Evolutionary conservation across 2,797 vertebrate species (phyloP).

Genomic region (Telmatherina bonti): DNA sequence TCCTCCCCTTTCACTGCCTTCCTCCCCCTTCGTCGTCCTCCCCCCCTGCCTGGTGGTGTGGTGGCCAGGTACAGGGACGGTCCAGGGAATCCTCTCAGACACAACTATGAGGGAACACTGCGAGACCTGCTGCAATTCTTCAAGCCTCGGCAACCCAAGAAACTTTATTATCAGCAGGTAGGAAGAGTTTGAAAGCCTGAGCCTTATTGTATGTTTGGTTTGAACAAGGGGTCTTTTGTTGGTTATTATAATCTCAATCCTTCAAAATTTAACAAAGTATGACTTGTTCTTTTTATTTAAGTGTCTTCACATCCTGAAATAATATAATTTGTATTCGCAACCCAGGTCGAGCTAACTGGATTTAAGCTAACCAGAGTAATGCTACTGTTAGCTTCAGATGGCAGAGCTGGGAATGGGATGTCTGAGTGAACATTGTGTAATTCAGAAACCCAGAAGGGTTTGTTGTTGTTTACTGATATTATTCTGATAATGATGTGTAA

Average conservation of each 20-base stretch:
- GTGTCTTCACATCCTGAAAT: not conserved
- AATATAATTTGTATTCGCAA: not conserved
- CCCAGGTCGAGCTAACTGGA: not conserved
- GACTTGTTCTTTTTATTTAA: not conserved
- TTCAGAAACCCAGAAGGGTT: not conserved
- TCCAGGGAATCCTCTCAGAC: slow-evolving; percentile 99
- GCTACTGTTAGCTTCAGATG: not conserved
- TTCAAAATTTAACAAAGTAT: too few relatives aligned
- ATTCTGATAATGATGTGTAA: not conserved
- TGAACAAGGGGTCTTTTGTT: too few relatives aligned
- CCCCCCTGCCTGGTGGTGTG: slow-evolving; percentile 82
- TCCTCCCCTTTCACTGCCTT: slow-evolving; percentile 14
- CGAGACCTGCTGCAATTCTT: slow-evolving; percentile 99
- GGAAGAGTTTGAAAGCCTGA: not conserved
- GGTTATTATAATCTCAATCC: too few relatives aligned
- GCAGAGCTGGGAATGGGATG: not conserved
- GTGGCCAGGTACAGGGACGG: slow-evolving; percentile 97
- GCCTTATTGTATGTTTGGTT: not conserved
- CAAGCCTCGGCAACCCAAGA: slow-evolving; percentile 99
- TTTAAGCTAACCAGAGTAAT: not conserved
- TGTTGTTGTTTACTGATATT: not conserved
- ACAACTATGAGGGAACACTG: slow-evolving; percentile 99
- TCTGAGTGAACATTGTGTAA: not conserved
- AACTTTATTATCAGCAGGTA: slow-evolving; percentile 99
- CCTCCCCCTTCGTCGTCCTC: slow-evolving; percentile 56